phyloP scores from a whole-genome alignment of 92 coral and sea anemone genomes.

The Plumapathes pennacea region DNA sequence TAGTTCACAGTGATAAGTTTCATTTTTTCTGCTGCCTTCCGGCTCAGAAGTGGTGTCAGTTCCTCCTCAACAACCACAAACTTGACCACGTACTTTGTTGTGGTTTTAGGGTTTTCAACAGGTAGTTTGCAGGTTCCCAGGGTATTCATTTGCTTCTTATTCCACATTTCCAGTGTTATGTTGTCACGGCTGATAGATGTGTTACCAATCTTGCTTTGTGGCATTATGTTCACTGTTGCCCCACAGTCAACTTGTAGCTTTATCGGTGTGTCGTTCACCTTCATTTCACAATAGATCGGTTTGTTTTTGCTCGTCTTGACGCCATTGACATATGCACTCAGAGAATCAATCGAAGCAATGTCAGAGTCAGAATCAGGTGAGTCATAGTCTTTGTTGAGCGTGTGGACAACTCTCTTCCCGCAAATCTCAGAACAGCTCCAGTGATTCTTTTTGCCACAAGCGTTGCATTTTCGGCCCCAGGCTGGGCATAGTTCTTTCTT shows the following conservation, averaged over 20 bases:
- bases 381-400: no score
- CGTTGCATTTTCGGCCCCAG: no score
- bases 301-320: no score
- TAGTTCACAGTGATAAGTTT: conserved; percentile 33
- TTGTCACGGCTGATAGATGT: conserved; percentile 3
- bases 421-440: no score
- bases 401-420: no score
- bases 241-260: conserved; percentile 20
- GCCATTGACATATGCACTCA: no score
- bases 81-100: conserved; percentile 18
- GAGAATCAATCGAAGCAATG: no score
- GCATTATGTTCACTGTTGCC: conserved; percentile 10
- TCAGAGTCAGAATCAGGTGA: no score
- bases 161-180: conserved; percentile 34
- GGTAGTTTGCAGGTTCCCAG: conserved; percentile 11
- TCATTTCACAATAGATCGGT: no score
- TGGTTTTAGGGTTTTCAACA: conserved; percentile 13
- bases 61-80: conserved; percentile 25
- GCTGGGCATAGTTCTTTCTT: no score
- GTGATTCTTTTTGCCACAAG: no score
- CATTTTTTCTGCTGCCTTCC: conserved; percentile 34
- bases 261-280: neutral
- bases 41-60: conserved; percentile 18
- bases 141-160: conserved; percentile 5
- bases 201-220: conserved; percentile 20